A percentile compares a stretch with the other conserved stretches of the same genome.
These are phyloP conservation scores for Centropus bengalensis DNA, from an alignment of 2,113 vertebrate species.

Conservation along the genomic window DNA sequence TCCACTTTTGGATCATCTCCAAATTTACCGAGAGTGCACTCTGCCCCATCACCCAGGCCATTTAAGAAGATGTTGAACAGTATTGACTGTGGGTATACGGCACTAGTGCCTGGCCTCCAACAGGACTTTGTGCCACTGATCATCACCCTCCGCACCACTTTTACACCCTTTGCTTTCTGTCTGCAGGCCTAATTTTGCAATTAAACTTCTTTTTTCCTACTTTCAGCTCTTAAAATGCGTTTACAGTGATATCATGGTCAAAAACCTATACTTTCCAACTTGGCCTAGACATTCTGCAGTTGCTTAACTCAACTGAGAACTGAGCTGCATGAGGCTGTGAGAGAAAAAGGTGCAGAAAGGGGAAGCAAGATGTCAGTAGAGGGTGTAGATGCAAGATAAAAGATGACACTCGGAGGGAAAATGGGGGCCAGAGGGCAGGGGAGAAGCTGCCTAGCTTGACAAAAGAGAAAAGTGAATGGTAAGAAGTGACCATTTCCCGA, in stretches of 20 bases:
- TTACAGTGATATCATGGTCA: not conserved
- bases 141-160: not conserved
- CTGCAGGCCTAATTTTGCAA: not conserved
- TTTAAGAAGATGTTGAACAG: not conserved
- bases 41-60: not conserved
- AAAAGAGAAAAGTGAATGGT: not conserved
- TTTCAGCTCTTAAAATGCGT: not conserved
- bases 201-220: not conserved
- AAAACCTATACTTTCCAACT: not conserved
- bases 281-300: not conserved
- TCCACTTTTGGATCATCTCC: not conserved
- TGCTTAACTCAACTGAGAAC: not conserved
- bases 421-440: not conserved
- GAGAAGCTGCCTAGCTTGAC: not conserved
- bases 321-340: not conserved
- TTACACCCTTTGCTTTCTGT: not conserved
- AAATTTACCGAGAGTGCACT: not conserved
- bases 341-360: not conserved
- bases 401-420: not conserved
- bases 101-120: not conserved
- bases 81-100: not conserved
- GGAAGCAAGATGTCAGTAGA: not conserved
- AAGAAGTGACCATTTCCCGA: not conserved
- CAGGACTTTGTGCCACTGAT: not conserved
- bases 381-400: not conserved